phyloP scores from a whole-genome alignment of 2,797 vertebrate species.

The Sebastes itinus region DNA sequence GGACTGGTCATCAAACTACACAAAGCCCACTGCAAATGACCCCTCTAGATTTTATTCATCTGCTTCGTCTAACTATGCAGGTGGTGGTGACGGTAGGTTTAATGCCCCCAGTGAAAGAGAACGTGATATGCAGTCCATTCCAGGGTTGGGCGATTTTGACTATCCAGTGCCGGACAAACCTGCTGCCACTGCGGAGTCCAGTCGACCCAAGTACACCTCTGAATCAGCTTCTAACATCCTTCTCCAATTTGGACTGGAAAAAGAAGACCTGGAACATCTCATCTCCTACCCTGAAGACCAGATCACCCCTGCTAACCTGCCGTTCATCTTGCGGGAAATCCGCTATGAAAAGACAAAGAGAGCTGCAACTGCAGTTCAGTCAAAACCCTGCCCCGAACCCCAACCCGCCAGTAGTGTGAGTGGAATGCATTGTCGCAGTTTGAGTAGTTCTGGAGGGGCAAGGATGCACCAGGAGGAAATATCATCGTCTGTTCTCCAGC shows the following conservation, averaged over 20 bases:
- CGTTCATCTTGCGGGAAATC: slow-evolving; percentile 91
- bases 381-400: slow-evolving; percentile 23
- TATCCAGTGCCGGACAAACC: neutral
- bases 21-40: neutral
- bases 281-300: slow-evolving; percentile 93
- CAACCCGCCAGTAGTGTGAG: neutral
- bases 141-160: slow-evolving; percentile 49
- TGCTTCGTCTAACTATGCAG: slow-evolving; percentile 37
- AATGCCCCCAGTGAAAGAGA: slow-evolving; percentile 16
- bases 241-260: slow-evolving; percentile 92
- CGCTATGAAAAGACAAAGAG: slow-evolving; percentile 87
- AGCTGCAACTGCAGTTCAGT: slow-evolving; percentile 16
- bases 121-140: slow-evolving; percentile 26
- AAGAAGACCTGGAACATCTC: slow-evolving; percentile 93
- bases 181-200: slow-evolving; percentile 27
- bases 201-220: slow-evolving; percentile 84
- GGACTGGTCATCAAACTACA: slow-evolving; percentile 47
- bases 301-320: slow-evolving; percentile 93
- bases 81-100: neutral
- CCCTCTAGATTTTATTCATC: slow-evolving; percentile 24
- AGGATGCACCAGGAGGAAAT: neutral
- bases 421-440: slow-evolving; percentile 38
- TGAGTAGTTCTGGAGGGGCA: slow-evolving; percentile 6
- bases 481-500: slow-evolving; percentile 68
- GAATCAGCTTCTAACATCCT: slow-evolving; percentile 93